phyloP scores from a whole-genome alignment of 2,113 vertebrate species.

The Ovis canadensis region DNA sequence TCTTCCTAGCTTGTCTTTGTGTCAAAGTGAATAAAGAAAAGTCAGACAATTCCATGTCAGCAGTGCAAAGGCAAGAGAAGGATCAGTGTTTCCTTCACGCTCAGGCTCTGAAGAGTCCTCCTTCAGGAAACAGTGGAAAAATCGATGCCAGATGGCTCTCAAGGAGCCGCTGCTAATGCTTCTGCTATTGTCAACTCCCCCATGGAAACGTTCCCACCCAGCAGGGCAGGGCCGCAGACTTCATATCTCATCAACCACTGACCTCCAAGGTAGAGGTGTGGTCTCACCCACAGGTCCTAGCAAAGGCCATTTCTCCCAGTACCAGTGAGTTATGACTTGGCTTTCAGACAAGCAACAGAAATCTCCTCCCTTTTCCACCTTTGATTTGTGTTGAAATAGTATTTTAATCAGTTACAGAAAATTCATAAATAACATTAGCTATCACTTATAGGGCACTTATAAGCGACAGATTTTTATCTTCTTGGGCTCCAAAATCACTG shows the following conservation, averaged over 20 bases:
- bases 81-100: neutral
- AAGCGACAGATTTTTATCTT: neutral
- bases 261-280: neutral
- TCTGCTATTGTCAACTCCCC: constrained; percentile 18
- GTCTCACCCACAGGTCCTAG: neutral
- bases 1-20: neutral
- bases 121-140: constrained; percentile 30
- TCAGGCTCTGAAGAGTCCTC: neutral
- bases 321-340: neutral
- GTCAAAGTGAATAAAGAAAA: neutral
- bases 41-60: neutral
- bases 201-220: neutral
- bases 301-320: neutral
- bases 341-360: neutral
- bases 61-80: constrained; percentile 12
- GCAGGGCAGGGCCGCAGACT: neutral
- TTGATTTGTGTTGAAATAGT: neutral
- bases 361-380: neutral
- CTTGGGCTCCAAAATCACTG: neutral
- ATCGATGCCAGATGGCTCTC: constrained; percentile 50
- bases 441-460: neutral
- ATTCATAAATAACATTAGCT: neutral
- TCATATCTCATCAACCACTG: neutral
- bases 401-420: constrained; percentile 10
- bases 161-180: constrained; percentile 2